Conservation (phyloP, 2,888 invertebrate species). For the Neuroscelio doddi region DNA sequence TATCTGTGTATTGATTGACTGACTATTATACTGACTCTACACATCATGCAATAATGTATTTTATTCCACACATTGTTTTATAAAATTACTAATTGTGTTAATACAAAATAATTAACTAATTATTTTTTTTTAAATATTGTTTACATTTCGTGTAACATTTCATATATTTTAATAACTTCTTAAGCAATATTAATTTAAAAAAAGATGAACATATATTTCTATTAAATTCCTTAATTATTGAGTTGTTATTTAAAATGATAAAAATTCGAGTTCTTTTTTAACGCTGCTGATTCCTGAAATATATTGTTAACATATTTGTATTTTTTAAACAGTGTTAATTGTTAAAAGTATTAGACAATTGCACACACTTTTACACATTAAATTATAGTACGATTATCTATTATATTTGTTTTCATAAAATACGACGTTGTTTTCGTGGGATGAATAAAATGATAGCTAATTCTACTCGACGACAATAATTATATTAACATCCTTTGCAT, state of each 20-base stretch:
- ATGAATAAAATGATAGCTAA: constrained; percentile 18
- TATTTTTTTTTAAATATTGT: not conserved
- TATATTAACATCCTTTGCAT: constrained; percentile 23
- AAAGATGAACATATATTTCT: too few species aligned
- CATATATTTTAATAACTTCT: too few species aligned
- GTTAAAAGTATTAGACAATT: constrained; percentile 21
- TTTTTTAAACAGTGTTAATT: too few species aligned
- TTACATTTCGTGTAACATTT: not conserved
- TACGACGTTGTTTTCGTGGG: not conserved
- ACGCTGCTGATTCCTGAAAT: too few species aligned
- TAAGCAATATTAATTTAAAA: too few species aligned
- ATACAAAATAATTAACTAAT: not conserved
- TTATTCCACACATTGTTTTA: constrained; percentile 33
- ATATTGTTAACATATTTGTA: too few species aligned
- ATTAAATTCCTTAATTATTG: too few species aligned
- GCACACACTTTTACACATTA: constrained; percentile 29
- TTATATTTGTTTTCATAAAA: constrained; percentile 14
- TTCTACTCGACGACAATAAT: constrained; percentile 25
- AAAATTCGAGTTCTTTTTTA: too few species aligned
- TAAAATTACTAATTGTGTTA: not conserved
- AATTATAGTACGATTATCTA: not conserved
- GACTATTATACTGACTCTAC: constrained; percentile 68
- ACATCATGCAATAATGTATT: constrained; percentile 41
- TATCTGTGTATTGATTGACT: constrained; percentile 65
- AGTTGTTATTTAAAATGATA: too few species aligned